Conservation (phyloP, 2,797 vertebrate genomes). For the Thaleichthys pacificus region DNA sequence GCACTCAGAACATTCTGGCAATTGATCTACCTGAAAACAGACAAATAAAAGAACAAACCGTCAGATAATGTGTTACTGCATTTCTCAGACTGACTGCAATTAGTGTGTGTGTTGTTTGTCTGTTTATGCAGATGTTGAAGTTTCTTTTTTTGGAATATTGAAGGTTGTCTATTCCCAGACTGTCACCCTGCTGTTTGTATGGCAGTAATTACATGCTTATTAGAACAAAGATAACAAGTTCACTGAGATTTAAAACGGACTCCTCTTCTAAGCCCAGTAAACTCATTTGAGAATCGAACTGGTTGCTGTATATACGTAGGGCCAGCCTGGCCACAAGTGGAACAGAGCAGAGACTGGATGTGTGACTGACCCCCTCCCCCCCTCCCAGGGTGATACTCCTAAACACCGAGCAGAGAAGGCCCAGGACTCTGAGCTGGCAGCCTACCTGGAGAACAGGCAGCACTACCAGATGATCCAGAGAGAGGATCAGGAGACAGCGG, state of each 20-base stretch:
- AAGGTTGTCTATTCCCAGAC: not conserved
- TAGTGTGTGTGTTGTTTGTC: not conserved
- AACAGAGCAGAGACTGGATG: not conserved
- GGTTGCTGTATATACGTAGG: not conserved
- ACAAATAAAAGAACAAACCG: not conserved
- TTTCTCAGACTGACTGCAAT: not conserved
- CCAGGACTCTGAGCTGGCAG: conserved; percentile 86
- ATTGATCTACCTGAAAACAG: not conserved
- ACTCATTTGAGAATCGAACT: not conserved
- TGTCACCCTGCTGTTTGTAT: not conserved
- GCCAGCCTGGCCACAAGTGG: not conserved
- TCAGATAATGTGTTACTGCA: not conserved
- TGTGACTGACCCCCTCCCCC: not conserved
- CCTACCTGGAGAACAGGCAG: conserved; percentile 93
- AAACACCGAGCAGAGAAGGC: conserved; percentile 92
- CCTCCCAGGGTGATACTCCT: conserved; percentile 83
- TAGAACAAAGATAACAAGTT: not conserved
- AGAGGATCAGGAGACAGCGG: conserved; percentile 95
- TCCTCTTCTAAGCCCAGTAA: not conserved
- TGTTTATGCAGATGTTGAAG: not conserved
- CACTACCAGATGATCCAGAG: conserved; percentile 97
- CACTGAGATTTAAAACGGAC: not conserved
- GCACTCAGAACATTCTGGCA: not conserved
- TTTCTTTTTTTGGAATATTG: not conserved
- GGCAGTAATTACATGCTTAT: not conserved